phyloP scores from a whole-genome alignment of 2,113 vertebrate genomes.

The Redunca redunca region DNA sequence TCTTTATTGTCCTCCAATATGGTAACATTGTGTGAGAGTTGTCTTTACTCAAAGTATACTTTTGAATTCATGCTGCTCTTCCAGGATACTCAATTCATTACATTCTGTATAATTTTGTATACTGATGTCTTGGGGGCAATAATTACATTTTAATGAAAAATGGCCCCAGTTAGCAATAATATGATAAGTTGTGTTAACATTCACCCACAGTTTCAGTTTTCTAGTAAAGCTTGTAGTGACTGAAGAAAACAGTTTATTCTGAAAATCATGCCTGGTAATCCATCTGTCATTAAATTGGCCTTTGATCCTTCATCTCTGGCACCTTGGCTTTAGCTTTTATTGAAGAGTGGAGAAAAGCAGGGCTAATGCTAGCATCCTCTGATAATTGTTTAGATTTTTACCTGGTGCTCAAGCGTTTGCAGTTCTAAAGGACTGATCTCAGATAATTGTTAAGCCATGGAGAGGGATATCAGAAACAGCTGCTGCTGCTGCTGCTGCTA shows the following conservation, averaged over 20 bases:
- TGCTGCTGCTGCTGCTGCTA: too few species aligned
- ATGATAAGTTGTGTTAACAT: not conserved
- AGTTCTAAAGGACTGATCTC: not conserved
- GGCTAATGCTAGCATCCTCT: not conserved
- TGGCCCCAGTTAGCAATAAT: not conserved
- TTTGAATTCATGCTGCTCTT: not conserved
- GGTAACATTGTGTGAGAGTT: not conserved
- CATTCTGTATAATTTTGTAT: not conserved
- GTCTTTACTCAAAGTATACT: not conserved
- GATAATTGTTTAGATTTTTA: not conserved
- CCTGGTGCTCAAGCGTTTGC: not conserved
- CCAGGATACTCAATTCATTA: not conserved
- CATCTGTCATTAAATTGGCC: not conserved
- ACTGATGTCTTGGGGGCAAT: constrained; percentile 11
- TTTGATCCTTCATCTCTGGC: not conserved
- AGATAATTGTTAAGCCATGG: not conserved
- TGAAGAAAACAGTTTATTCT: not conserved
- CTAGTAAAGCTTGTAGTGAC: not conserved
- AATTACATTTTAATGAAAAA: constrained; percentile 48
- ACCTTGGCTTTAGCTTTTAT: not conserved
- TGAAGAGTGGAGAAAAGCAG: not conserved
- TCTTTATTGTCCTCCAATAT: not conserved
- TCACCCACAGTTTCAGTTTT: constrained; percentile 21
- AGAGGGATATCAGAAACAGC: not conserved
- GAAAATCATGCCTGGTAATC: not conserved